These are phyloP conservation scores for Poeciliopsis turrubarensis DNA, from an alignment of 2,113 vertebrate genomes.

Conservation along the genomic window DNA sequence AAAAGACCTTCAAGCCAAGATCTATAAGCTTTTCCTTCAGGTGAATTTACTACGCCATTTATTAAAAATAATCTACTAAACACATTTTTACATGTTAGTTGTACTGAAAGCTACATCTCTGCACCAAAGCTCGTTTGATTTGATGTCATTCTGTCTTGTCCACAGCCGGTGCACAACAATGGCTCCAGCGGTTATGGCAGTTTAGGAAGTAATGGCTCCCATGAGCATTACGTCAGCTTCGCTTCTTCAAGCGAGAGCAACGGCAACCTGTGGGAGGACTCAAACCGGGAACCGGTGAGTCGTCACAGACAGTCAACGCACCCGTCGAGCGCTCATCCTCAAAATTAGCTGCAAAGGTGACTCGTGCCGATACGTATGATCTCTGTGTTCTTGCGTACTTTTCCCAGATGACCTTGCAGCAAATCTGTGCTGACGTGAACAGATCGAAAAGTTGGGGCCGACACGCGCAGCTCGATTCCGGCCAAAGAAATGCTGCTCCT, in stretches of 20 bases:
- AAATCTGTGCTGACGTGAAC: slow-evolving; percentile 85
- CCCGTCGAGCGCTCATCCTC: not conserved
- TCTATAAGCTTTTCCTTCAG: slow-evolving; percentile 91
- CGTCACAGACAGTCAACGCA: not conserved
- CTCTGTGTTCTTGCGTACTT: slow-evolving; percentile 9
- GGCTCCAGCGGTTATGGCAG: slow-evolving; percentile 90
- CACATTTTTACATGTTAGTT: not conserved
- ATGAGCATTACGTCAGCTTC: slow-evolving; percentile 84
- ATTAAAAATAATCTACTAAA: not conserved
- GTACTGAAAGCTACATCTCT: too few species aligned
- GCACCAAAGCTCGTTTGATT: too few species aligned
- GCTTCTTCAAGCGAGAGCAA: slow-evolving; percentile 88
- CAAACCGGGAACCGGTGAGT: slow-evolving; percentile 75
- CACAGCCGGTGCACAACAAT: slow-evolving; percentile 86
- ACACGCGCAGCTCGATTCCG: slow-evolving; percentile 81
- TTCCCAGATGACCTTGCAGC: slow-evolving; percentile 83
- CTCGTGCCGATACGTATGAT: not conserved
- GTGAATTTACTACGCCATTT: slow-evolving; percentile 64
- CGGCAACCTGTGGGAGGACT: slow-evolving; percentile 80
- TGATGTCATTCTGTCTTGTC: not conserved
- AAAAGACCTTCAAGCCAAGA: slow-evolving; percentile 88
- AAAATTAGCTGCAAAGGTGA: not conserved
- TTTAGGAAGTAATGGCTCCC: slow-evolving; percentile 87
- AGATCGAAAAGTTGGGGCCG: slow-evolving; percentile 84
- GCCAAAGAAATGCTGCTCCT: slow-evolving; percentile 62